These are phyloP conservation scores for Paramormyrops hopkinsi DNA, from an alignment of 2,797 vertebrate species.

Conservation along the genomic window DNA sequence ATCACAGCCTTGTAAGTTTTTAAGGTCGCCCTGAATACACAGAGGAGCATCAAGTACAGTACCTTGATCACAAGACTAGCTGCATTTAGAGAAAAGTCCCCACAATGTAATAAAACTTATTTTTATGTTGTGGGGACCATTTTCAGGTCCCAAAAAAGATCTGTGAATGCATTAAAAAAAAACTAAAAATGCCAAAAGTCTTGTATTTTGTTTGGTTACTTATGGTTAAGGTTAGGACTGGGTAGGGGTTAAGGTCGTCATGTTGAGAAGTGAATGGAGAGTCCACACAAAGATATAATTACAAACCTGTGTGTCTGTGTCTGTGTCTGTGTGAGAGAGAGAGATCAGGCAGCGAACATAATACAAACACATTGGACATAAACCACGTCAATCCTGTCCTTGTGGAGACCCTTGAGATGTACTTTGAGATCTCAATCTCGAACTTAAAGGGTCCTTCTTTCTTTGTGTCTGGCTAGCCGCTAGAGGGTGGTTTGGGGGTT, in stretches of 20 bases:
- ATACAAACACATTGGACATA: conserved; percentile 41
- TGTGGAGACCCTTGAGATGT: conserved; percentile 41
- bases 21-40: background rate
- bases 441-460: conserved; percentile 37
- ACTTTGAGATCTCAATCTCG: conserved; percentile 33
- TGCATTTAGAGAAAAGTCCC: background rate
- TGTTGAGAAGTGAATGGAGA: background rate
- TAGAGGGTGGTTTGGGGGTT: conserved; percentile 30
- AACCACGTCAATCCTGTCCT: conserved; percentile 41
- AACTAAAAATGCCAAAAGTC: too few relatives aligned
- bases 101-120: background rate
- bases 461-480: conserved; percentile 35
- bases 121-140: background rate
- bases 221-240: too few relatives aligned
- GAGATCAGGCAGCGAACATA: conserved; percentile 39
- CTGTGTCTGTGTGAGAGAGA: background rate
- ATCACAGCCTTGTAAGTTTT: background rate
- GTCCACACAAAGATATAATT: background rate
- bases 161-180: background rate
- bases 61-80: background rate
- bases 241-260: too few relatives aligned
- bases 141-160: background rate
- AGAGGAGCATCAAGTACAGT: background rate
- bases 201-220: too few relatives aligned
- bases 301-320: background rate